Percentiles rank a stretch among this genome's conserved stretches.
Conservation (phyloP, 1,140 invertebrate species). For the Propsilocerus akamusi region DNA sequence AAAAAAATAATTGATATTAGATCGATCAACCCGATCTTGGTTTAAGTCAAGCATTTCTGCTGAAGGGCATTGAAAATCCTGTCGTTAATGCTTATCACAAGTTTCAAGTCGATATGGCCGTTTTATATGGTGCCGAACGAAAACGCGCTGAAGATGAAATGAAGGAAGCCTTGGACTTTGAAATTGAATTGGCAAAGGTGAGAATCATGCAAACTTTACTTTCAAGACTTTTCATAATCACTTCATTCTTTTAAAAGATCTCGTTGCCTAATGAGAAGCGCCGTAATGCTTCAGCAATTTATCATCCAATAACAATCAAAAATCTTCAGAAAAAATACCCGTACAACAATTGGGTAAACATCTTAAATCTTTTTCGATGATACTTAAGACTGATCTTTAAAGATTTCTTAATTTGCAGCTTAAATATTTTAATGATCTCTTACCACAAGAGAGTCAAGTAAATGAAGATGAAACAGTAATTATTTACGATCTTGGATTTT, state of each 20-base stretch:
- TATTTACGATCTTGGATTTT: slow-evolving; percentile 37
- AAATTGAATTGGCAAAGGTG: slow-evolving; percentile 36
- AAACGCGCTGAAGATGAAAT: slow-evolving; percentile 27
- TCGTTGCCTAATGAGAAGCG: slow-evolving; percentile 39
- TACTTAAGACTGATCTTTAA: too few species aligned
- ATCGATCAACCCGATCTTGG: slow-evolving; percentile 38
- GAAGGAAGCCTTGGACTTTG: slow-evolving; percentile 37
- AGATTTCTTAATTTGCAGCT: slow-evolving; percentile 20
- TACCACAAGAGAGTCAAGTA: slow-evolving; percentile 22
- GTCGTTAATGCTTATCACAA: slow-evolving; percentile 20
- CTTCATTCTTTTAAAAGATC: slow-evolving; percentile 21
- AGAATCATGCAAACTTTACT: slow-evolving; percentile 19
- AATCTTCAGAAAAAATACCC: slow-evolving; percentile 29
- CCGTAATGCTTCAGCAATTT: slow-evolving; percentile 40
- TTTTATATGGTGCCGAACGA: slow-evolving; percentile 32
- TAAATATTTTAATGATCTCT: slow-evolving; percentile 35
- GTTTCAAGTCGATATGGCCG: slow-evolving; percentile 29
- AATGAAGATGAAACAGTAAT: slow-evolving; percentile 30
- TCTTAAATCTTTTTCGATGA: too few species aligned
- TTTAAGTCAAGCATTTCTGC: slow-evolving; percentile 33
- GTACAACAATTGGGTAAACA: slow-evolving; percentile 11
- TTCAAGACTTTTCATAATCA: slow-evolving; percentile 25
- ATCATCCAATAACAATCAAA: slow-evolving; percentile 40
- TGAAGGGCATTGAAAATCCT: slow-evolving; percentile 24
- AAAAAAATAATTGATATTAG: slow-evolving; percentile 16